These are phyloP conservation scores for Semaprochilodus insignis DNA, from an alignment of 2,797 vertebrate species.

Conservation along the genomic window DNA sequence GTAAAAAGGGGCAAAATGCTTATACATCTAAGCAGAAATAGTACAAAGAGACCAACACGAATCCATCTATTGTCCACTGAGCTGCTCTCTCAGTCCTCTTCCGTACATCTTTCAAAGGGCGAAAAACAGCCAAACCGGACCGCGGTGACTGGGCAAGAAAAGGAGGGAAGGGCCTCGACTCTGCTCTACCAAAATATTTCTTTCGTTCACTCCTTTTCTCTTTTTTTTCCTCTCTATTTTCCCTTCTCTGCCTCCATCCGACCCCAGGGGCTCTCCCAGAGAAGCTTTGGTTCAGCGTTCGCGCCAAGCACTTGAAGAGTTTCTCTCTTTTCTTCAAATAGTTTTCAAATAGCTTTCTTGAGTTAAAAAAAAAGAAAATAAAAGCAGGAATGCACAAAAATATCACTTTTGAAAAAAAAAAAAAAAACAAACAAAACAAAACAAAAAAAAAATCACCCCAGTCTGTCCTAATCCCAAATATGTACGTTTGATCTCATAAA, in stretches of 20 bases:
- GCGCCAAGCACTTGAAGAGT: constrained; percentile 85
- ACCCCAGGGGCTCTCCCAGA: constrained; percentile 33
- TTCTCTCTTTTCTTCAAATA: constrained; percentile 49
- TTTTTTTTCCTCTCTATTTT: constrained; percentile 39
- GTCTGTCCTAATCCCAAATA: constrained; percentile 61
- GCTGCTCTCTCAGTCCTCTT: constrained; percentile 39
- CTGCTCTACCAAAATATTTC: constrained; percentile 36
- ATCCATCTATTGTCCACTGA: constrained; percentile 47
- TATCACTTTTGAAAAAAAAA: constrained; percentile 45
- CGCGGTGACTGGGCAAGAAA: constrained; percentile 25
- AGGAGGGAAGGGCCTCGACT: constrained; percentile 30
- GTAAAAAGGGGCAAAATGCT: constrained; percentile 46
- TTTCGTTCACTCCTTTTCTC: constrained; percentile 51
- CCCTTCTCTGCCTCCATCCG: constrained; percentile 19
- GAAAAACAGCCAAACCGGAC: constrained; percentile 33
- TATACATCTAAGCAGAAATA: constrained; percentile 53
- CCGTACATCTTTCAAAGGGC: constrained; percentile 41
- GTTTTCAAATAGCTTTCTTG: constrained; percentile 45
- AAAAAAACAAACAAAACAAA: not conserved
- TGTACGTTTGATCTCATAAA: constrained; percentile 57
- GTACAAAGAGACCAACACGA: constrained; percentile 51
- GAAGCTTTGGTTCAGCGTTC: constrained; percentile 88
- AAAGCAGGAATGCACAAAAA: constrained; percentile 84
- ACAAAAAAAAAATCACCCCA: constrained; percentile 53
- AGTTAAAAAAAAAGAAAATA: constrained; percentile 62